These are phyloP conservation scores for Budorcas taxicolor DNA, from an alignment of 2,113 vertebrate genomes.

Conservation along the genomic window DNA sequence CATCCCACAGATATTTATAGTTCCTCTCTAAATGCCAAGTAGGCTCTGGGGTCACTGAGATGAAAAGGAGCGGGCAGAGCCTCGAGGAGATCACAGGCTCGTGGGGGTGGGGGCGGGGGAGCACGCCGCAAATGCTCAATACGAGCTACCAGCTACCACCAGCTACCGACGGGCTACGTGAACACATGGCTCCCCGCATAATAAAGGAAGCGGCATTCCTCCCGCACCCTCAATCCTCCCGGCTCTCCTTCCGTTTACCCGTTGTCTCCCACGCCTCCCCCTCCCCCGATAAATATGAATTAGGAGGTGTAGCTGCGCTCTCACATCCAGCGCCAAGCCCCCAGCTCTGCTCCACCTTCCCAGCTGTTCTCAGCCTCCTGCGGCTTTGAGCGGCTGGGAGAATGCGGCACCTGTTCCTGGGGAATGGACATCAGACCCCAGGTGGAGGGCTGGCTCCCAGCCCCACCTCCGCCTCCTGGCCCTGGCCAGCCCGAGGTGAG, in stretches of 20 bases:
- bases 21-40: background rate
- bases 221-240: background rate
- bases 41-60: background rate
- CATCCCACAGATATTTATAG: constrained; percentile 45
- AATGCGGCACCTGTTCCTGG: rapidly evolving
- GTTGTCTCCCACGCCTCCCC: background rate
- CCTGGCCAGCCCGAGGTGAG: rapidly evolving
- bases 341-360: background rate
- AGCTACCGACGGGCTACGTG: rapidly evolving
- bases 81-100: background rate
- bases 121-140: rapidly evolving
- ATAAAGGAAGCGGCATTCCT: background rate
- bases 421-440: rapidly evolving
- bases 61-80: background rate
- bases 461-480: background rate
- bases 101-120: rapidly evolving
- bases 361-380: background rate
- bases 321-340: rapidly evolving
- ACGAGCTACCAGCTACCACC: rapidly evolving
- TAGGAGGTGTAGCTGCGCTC: background rate
- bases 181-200: background rate
- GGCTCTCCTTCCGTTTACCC: background rate
- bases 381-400: rapidly evolving
- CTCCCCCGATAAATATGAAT: background rate
- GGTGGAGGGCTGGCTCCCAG: background rate